Base-by-base conservation (phyloP, 2,888 invertebrate genomes). In the Eulithis testata region DNA sequence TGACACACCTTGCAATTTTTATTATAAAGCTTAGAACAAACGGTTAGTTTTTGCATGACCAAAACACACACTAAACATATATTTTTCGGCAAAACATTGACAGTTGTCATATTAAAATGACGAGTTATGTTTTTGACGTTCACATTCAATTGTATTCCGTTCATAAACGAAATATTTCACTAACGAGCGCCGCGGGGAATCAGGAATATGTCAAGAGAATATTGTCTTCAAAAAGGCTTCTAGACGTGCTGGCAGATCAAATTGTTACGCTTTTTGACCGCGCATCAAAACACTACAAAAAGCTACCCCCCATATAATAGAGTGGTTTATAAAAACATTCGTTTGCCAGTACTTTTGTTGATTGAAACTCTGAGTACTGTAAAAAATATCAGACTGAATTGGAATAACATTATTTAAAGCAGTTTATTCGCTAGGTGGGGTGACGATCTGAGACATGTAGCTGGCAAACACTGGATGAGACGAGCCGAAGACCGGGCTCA, bases 121-220 rank as follows among this genome's bases (percentile, higher is more conserved):
- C 85, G 84, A 89, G 82, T 84, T 86, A 84, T 86, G 87, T 91
- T 89, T 90, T 89, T 86, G 84, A 86, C 76, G 80, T 81, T 83
- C 87, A 81, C 85, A 91, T 92, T 91, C 91, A 88, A 92, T 92
- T 93, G 92, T 93, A 93, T 93, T 93, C 92, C 72, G 82, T 75
- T 81, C 83, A 82, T 84, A 86, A 40, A 79, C 84, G 77, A 87
- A 89, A 87, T 83, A 87, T 85, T 86, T 83, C 81, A 76, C 89
- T 93, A 93, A 93, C 91, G 90, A 92, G 86, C 82, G 77, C 81
- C 69, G 73, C 77, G 76, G 74, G 76, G 79, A 81, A 57, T 36
- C 56, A 47, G 52, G 89, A 90, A 90, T 91, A 89, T 89, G 86
- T 86, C 84, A 83, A 75, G 75, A 75, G 80, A 66, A 80, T 79